Conservation (phyloP, 2,888 invertebrate species). For the Balanococcus diminutus region DNA sequence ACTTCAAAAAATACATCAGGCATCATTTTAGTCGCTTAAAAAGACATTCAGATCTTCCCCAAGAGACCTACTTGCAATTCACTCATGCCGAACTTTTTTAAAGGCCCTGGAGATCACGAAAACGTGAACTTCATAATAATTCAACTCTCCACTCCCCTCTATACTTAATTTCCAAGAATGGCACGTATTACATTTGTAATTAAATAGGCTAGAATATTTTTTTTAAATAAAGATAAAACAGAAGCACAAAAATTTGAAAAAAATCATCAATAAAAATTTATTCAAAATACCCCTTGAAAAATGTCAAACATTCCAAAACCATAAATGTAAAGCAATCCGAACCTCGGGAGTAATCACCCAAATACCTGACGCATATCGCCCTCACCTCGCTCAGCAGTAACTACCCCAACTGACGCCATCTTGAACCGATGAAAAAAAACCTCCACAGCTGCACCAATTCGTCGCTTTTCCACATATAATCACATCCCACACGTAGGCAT, state of each 20-base stretch:
- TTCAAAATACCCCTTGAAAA: not conserved
- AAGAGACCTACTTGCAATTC: not conserved
- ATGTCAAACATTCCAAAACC: not conserved
- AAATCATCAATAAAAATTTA: too few relatives aligned
- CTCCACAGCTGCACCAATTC: not conserved
- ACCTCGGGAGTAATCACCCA: not conserved
- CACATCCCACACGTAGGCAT: constrained; percentile 11
- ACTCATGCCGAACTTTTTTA: not conserved
- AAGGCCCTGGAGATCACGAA: not conserved
- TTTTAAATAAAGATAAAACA: too few relatives aligned
- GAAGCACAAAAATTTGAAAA: too few relatives aligned
- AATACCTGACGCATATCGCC: too few relatives aligned
- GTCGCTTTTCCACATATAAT: not conserved
- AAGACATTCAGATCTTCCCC: not conserved
- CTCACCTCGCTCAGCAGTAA: not conserved
- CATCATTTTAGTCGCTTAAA: not conserved
- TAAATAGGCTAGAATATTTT: too few relatives aligned
- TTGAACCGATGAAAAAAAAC: not conserved
- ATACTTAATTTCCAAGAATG: too few relatives aligned
- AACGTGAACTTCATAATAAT: not conserved
- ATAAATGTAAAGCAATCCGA: too few relatives aligned
- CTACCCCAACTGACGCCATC: constrained; percentile 5
- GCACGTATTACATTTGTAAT: too few relatives aligned
- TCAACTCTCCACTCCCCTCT: too few relatives aligned
- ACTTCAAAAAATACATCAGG: not conserved